Conservation (phyloP, 2,888 invertebrate genomes). For the Panorpa germanica region DNA sequence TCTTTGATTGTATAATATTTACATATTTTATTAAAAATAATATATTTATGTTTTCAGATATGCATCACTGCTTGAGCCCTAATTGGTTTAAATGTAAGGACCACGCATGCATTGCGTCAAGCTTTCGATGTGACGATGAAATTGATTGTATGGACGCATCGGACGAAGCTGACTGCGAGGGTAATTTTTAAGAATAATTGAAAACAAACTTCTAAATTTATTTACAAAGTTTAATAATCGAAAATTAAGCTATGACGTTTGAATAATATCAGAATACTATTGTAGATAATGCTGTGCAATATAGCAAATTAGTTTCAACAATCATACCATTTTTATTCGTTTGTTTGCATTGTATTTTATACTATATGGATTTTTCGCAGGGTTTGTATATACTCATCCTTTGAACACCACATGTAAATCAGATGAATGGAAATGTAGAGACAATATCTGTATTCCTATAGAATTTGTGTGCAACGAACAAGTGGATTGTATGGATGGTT, state of each 20-base stretch:
- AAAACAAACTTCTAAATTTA: neutral
- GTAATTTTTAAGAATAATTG: conserved; percentile 14
- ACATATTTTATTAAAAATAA: neutral
- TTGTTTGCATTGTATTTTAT: too few species aligned
- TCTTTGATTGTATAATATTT: conserved; percentile 2
- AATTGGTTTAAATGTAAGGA: conserved; percentile 16
- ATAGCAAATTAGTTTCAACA: conserved; percentile 2
- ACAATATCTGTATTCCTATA: conserved; percentile 46
- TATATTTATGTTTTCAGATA: neutral
- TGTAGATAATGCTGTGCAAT: too few species aligned
- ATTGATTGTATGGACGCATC: conserved; percentile 39
- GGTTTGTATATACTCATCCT: conserved; percentile 16
- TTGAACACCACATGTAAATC: conserved; percentile 19
- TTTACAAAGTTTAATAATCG: neutral
- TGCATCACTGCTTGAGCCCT: neutral
- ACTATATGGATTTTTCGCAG: conserved; percentile 16
- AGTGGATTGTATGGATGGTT: conserved; percentile 42
- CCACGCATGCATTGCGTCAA: conserved; percentile 31
- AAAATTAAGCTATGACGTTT: neutral
- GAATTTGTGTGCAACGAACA: conserved; percentile 54
- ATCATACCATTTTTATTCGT: too few species aligned
- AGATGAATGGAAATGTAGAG: conserved; percentile 37
- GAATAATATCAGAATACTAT: too few species aligned
- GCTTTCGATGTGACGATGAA: conserved; percentile 35
- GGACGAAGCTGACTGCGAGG: conserved; percentile 32